phyloP scores from a whole-genome alignment of 2,113 vertebrate species.

The Tylochromis polylepis region DNA sequence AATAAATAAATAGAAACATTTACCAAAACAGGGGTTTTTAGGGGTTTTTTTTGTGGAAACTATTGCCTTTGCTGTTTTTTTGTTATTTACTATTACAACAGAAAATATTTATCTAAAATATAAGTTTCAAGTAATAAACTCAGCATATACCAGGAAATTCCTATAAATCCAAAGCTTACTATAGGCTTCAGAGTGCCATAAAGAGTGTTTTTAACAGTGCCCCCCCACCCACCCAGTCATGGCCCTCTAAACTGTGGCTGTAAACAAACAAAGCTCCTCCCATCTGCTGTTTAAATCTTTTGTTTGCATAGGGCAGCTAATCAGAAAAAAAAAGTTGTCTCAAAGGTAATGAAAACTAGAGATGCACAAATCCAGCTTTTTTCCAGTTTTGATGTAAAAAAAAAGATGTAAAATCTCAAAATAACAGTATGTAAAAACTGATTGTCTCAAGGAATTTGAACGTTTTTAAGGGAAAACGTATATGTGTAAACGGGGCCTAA shows the following conservation, averaged over 20 bases:
- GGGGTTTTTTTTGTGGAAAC: background rate
- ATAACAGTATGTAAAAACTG: background rate
- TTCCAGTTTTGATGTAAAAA: background rate
- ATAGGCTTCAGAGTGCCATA: background rate
- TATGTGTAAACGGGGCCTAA: no score
- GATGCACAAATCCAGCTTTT: background rate
- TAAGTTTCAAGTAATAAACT: no score
- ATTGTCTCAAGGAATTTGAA: background rate
- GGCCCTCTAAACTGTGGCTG: background rate
- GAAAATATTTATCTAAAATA: background rate
- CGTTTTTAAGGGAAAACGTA: no score
- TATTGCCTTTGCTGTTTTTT: background rate
- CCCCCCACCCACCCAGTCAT: background rate
- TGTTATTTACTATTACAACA: background rate
- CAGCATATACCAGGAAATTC: no score
- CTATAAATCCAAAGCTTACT: background rate
- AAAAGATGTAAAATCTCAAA: background rate
- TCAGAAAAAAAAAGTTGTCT: background rate
- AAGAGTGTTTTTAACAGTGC: background rate
- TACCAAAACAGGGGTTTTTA: background rate
- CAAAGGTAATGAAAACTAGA: rapidly evolving
- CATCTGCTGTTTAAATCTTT: background rate
- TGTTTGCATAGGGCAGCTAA: background rate
- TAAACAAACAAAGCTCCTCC: background rate
- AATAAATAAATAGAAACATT: background rate